Evolutionary conservation across 2,113 vertebrate genomes (phyloP).

Genomic region (Phaetusa simplex): DNA sequence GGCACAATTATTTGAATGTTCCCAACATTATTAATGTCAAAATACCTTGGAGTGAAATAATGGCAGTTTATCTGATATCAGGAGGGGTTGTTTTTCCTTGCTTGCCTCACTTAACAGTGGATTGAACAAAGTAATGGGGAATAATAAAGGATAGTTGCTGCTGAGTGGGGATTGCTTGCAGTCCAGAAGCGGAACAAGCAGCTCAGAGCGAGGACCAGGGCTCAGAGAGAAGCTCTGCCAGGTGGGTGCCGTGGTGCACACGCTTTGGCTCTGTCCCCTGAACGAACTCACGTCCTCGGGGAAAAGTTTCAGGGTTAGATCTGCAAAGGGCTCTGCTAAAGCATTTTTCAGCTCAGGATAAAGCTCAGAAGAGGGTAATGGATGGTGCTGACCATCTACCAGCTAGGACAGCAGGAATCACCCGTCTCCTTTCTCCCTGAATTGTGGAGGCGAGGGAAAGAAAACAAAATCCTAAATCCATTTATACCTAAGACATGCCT

Average conservation of each 20-base stretch:
- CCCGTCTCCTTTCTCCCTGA: not conserved
- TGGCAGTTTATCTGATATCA: not conserved
- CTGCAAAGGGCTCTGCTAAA: not conserved
- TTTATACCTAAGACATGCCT: not conserved
- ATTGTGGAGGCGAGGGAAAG: fast-evolving
- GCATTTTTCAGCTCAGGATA: not conserved
- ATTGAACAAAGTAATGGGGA: conserved; percentile 13
- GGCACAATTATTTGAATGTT: conserved; percentile 56
- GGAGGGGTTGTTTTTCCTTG: conserved; percentile 5
- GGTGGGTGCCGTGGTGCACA: not conserved
- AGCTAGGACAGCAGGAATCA: not conserved
- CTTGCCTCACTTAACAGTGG: not conserved
- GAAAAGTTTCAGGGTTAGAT: not conserved
- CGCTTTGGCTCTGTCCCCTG: not conserved
- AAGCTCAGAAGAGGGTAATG: not conserved
- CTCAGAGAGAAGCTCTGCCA: not conserved
- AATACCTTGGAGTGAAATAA: conserved; percentile 44
- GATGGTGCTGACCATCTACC: not conserved
- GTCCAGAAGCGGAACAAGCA: not conserved
- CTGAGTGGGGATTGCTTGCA: not conserved
- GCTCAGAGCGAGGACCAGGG: not conserved
- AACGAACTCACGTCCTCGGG: not conserved
- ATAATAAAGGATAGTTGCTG: not conserved
- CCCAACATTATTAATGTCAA: conserved; percentile 23
- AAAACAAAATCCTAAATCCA: not conserved